phyloP scores from a whole-genome alignment of 2,113 vertebrate species.

The Stigmatopora nigra region DNA sequence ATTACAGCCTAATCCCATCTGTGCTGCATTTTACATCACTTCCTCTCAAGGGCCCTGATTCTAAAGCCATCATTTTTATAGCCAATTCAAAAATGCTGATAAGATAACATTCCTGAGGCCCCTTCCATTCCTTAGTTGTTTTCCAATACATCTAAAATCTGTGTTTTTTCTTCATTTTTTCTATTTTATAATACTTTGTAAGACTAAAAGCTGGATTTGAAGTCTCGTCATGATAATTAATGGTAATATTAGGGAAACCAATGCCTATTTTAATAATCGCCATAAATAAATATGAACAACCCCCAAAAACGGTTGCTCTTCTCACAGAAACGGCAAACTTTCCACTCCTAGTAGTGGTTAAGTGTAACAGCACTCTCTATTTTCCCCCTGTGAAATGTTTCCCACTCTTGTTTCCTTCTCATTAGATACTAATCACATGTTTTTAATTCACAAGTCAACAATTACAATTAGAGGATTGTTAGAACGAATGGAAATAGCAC shows the following conservation, averaged over 20 bases:
- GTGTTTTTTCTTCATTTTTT: too few relatives aligned
- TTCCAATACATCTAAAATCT: too few relatives aligned
- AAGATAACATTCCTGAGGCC: background rate
- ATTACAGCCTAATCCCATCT: constrained; percentile 58
- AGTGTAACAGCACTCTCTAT: background rate
- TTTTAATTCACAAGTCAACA: constrained; percentile 13
- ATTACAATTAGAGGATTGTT: background rate
- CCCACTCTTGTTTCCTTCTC: too few relatives aligned
- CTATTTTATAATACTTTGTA: too few relatives aligned
- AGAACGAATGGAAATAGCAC: constrained; percentile 28
- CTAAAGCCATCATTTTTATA: constrained; percentile 39
- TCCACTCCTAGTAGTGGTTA: background rate
- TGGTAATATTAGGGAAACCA: background rate
- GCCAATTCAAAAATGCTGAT: constrained; percentile 6
- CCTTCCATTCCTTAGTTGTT: background rate
- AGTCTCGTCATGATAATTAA: too few relatives aligned
- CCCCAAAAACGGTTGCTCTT: too few relatives aligned
- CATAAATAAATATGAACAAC: too few relatives aligned
- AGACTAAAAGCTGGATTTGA: too few relatives aligned
- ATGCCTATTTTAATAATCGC: too few relatives aligned
- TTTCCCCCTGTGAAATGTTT: background rate
- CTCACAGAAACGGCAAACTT: background rate
- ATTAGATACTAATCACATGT: constrained; percentile 3
- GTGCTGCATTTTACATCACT: constrained; percentile 46
- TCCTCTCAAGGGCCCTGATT: constrained; percentile 35